Evolutionary conservation across 2,888 invertebrate genomes (phyloP).

Genomic region (Acanthosepion pharaonis): DNA sequence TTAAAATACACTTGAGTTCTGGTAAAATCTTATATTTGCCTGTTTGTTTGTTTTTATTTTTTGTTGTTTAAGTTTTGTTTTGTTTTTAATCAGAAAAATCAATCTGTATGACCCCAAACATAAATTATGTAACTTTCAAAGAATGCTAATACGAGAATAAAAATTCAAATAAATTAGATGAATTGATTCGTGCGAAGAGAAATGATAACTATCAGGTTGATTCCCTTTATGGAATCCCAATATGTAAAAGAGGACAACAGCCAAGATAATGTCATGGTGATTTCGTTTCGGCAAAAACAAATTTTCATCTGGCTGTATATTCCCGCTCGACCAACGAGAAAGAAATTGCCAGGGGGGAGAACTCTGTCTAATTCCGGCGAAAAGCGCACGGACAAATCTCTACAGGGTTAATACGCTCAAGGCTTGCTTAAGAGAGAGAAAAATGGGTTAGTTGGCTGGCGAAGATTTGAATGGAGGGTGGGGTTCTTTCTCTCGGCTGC

Average conservation of each 20-base stretch:
- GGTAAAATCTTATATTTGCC: too few species aligned
- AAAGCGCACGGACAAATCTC: slow-evolving; percentile 8
- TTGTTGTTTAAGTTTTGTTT: too few species aligned
- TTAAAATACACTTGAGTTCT: too few species aligned
- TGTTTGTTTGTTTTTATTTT: too few species aligned
- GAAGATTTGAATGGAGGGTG: not conserved
- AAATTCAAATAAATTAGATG: not conserved
- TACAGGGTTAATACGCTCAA: not conserved
- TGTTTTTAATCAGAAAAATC: not conserved
- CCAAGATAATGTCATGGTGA: not conserved
- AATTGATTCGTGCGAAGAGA: not conserved
- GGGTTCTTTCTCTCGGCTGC: not conserved
- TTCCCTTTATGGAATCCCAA: not conserved
- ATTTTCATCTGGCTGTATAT: not conserved
- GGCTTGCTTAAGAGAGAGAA: not conserved
- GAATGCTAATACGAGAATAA: not conserved
- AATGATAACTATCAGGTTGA: not conserved
- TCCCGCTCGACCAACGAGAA: not conserved
- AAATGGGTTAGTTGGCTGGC: not conserved
- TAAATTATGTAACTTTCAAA: slow-evolving; percentile 1
- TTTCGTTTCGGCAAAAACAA: slow-evolving; percentile 18
- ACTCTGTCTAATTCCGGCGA: slow-evolving; percentile 33
- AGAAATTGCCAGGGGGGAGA: slow-evolving; percentile 14
- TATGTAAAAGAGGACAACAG: slow-evolving; percentile 33
- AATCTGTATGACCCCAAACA: not conserved